Evolutionary conservation across 2,888 invertebrate species (phyloP).

Genomic region (Scaptomyza tumidula): DNA sequence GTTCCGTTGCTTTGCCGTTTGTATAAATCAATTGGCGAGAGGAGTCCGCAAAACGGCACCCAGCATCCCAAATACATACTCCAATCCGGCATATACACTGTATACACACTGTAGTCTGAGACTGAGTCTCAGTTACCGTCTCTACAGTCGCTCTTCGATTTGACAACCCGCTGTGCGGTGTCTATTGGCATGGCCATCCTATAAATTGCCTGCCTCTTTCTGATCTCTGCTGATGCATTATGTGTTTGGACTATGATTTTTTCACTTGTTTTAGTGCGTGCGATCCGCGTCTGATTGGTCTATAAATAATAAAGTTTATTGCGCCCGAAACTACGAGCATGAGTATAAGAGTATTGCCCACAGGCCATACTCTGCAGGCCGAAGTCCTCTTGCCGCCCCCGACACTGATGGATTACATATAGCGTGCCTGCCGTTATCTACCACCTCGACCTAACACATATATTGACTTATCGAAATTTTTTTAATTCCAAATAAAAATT

Average conservation of each 20-base stretch:
- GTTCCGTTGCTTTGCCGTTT: constrained; percentile 80
- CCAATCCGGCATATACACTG: constrained; percentile 1
- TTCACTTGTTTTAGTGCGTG: constrained; percentile 77
- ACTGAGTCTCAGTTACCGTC: constrained; percentile 32
- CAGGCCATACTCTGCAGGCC: constrained; percentile 5
- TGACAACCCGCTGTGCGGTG: constrained; percentile 81
- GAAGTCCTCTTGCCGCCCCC: constrained; percentile 59
- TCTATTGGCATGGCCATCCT: constrained; percentile 76
- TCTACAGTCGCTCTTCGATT: constrained; percentile 57
- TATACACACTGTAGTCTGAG: constrained; percentile 13
- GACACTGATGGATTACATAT: constrained; percentile 74
- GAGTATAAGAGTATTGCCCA: constrained; percentile 10
- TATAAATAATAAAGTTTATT: constrained; percentile 77
- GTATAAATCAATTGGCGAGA: constrained; percentile 78
- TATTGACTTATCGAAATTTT: constrained; percentile 64
- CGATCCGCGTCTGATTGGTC: constrained; percentile 72
- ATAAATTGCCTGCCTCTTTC: constrained; percentile 67
- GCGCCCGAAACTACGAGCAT: constrained; percentile 39
- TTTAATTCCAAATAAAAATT: constrained; percentile 17
- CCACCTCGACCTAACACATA: constrained; percentile 45
- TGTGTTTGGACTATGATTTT: constrained; percentile 79
- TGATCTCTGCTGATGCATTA: constrained; percentile 72
- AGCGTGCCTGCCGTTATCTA: constrained; percentile 43
- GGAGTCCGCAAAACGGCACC: constrained; percentile 12
- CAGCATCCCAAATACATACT: constrained; percentile 8